Percentiles rank a stretch among this genome's conserved stretches.
Evolutionary conservation across 2,113 vertebrate species (phyloP).

Genomic region (Tauraco erythrolophus): DNA sequence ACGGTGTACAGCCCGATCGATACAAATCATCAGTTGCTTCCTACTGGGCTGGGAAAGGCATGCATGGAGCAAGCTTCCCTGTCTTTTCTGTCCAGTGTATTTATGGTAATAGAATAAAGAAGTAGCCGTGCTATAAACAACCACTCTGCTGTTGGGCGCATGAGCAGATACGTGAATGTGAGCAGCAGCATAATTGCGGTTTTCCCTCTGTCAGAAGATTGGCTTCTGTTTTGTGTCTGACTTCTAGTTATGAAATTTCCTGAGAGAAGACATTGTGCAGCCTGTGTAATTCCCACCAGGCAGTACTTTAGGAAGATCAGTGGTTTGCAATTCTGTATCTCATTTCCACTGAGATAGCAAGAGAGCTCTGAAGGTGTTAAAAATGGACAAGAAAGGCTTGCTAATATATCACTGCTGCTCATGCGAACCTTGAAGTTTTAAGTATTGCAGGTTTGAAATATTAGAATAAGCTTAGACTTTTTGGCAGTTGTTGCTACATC

Average conservation of each 20-base stretch:
- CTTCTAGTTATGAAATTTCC: conserved; percentile 42
- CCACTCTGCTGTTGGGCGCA: neutral
- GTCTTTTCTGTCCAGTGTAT: neutral
- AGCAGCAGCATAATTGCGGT: conserved; percentile 19
- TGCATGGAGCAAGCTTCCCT: neutral
- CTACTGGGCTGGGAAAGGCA: neutral
- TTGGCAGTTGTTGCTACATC: neutral
- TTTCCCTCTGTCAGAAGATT: conserved; percentile 8
- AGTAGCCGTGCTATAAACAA: conserved; percentile 5
- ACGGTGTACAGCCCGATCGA: neutral
- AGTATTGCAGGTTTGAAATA: neutral
- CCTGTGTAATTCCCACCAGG: neutral
- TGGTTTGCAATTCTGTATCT: neutral
- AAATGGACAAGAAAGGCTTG: neutral
- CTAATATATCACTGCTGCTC: neutral
- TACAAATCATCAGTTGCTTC: neutral
- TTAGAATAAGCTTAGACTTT: neutral
- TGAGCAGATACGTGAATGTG: neutral
- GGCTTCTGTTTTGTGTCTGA: conserved; percentile 59
- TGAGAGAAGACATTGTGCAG: conserved; percentile 32
- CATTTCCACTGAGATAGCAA: neutral
- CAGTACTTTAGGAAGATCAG: neutral
- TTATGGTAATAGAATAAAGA: neutral
- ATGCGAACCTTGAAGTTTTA: neutral
- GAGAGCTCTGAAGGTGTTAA: conserved; percentile 1